Evolutionary conservation across 2,797 vertebrate genomes (phyloP).

Genomic region (Parotocinclus haroldoi): DNA sequence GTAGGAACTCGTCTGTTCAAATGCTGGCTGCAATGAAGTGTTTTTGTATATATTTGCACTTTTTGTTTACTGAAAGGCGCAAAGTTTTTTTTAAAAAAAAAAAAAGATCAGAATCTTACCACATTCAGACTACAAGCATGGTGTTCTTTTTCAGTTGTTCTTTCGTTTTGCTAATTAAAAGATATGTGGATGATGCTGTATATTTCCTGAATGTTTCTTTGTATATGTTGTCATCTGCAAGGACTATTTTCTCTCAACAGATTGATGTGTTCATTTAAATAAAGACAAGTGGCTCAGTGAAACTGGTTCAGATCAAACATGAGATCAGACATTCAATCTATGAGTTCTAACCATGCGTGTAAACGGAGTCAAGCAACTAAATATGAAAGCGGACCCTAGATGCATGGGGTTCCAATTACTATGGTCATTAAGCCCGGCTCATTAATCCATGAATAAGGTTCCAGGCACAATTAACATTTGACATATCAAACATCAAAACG

Average conservation of each 20-base stretch:
- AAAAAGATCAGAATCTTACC: conserved; percentile 55
- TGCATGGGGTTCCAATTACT: no score
- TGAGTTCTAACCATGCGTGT: no score
- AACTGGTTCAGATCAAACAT: conserved; percentile 1
- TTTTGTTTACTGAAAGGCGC: conserved; percentile 55
- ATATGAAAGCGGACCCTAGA: no score
- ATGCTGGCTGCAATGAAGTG: conserved; percentile 60
- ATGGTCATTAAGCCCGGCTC: no score
- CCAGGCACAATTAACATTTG: no score
- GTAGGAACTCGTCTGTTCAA: conserved; percentile 53
- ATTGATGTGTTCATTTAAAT: conserved; percentile 59
- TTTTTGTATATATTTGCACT: conserved; percentile 67
- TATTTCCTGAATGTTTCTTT: conserved; percentile 58
- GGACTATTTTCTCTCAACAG: conserved; percentile 51
- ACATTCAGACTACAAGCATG: conserved; percentile 60
- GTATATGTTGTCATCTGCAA: conserved; percentile 53
- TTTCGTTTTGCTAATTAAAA: conserved; percentile 61
- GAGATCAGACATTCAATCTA: conserved; percentile 5
- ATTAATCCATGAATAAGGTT: no score
- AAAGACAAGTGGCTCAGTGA: conserved; percentile 55
- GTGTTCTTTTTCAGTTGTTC: conserved; percentile 44
- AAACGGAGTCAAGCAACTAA: no score
- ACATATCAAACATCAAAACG: no score
- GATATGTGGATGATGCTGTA: conserved; percentile 61
- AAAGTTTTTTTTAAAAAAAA: conserved; percentile 41